A percentile compares a stretch with the other conserved stretches of the same genome.
Conservation (phyloP, 2,888 invertebrate genomes). For the Cenopis cana region DNA sequence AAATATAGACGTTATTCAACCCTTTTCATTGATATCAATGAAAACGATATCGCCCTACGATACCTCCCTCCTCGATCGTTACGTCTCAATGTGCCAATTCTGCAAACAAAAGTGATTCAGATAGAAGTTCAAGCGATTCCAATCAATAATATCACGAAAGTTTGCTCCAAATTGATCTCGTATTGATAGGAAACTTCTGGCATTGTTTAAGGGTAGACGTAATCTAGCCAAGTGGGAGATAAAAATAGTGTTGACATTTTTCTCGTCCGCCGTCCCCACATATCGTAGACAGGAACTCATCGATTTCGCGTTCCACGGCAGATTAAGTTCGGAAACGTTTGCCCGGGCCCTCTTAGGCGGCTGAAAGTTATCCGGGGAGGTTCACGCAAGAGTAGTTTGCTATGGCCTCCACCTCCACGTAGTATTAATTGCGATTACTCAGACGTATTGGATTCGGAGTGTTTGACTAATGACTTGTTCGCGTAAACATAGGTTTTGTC, state of each 20-base stretch:
- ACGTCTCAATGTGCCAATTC: constrained; percentile 3
- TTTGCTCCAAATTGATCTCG: constrained; percentile 11
- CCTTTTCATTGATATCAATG: not conserved
- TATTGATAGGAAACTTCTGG: constrained; percentile 5
- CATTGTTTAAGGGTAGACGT: constrained; percentile 20
- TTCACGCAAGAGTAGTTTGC: constrained; percentile 65
- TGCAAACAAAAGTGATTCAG: not conserved
- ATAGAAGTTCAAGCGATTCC: not conserved
- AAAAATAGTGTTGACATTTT: constrained; percentile 74
- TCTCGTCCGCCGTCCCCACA: constrained; percentile 55
- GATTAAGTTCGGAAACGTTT: constrained; percentile 71
- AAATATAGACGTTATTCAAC: not conserved
- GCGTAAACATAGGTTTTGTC: constrained; percentile 1
- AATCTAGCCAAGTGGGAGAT: constrained; percentile 31
- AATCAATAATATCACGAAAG: constrained; percentile 3
- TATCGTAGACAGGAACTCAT: constrained; percentile 62
- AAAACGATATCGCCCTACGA: not conserved
- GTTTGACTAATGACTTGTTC: constrained; percentile 29
- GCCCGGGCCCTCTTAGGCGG: constrained; percentile 55
- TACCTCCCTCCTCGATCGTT: not conserved
- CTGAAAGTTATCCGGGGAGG: constrained; percentile 52
- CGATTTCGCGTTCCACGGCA: constrained; percentile 72
- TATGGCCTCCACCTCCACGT: constrained; percentile 47
- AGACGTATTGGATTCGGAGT: constrained; percentile 24
- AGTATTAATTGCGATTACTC: constrained; percentile 33